phyloP scores from a whole-genome alignment of 2,888 invertebrate species.

The Polydrusus tereticollis region DNA sequence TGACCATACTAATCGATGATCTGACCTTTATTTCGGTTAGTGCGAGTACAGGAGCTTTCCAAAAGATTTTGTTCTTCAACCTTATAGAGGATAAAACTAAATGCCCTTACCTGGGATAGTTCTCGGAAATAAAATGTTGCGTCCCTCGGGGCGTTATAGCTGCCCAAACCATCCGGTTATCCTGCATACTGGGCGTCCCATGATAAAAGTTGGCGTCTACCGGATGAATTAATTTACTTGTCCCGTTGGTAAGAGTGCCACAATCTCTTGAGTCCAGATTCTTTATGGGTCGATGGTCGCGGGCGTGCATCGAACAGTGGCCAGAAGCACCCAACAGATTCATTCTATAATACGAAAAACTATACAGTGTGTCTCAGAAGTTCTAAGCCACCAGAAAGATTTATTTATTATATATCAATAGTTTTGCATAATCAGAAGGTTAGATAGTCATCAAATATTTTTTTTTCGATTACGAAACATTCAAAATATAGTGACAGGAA shows the following conservation, averaged over 20 bases:
- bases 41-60: not conserved
- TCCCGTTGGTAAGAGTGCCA: slow-evolving; percentile 66
- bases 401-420: too few species aligned
- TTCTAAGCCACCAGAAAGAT: not conserved
- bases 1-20: too few species aligned
- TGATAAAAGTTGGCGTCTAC: slow-evolving; percentile 63
- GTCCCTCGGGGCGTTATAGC: slow-evolving; percentile 87
- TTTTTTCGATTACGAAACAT: too few species aligned
- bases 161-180: slow-evolving; percentile 76
- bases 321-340: slow-evolving; percentile 72
- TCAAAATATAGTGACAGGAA: too few species aligned
- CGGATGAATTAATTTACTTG: slow-evolving; percentile 64
- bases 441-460: too few species aligned
- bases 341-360: slow-evolving; percentile 63
- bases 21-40: too few species aligned
- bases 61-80: not conserved
- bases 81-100: too few species aligned
- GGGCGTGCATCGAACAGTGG: slow-evolving; percentile 68
- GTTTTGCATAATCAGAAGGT: too few species aligned
- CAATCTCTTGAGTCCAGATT: slow-evolving; percentile 66
- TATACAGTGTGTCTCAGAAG: too few species aligned
- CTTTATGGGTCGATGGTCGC: slow-evolving; percentile 64
- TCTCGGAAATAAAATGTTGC: slow-evolving; percentile 80
- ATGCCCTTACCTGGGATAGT: slow-evolving; percentile 69
- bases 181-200: slow-evolving; percentile 57